Evolutionary conservation across 2,888 invertebrate genomes (phyloP).

Genomic region (Steinernema scapterisci): DNA sequence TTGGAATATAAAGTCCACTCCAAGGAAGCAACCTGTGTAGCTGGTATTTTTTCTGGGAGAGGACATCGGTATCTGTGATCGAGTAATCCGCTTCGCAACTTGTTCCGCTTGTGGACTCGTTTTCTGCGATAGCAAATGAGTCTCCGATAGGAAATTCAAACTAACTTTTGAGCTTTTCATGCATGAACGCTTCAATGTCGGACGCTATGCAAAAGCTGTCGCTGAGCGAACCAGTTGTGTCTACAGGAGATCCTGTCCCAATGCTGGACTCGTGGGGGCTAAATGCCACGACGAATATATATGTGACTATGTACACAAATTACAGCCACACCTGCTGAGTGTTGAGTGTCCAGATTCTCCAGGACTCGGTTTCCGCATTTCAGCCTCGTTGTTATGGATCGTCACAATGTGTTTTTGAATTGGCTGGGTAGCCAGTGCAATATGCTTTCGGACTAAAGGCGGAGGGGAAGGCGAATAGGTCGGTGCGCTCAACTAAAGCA

Average conservation of each 20-base stretch:
- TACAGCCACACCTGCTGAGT: slow-evolving; percentile 10
- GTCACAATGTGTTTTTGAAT: neutral
- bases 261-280: slow-evolving; percentile 44
- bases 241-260: slow-evolving; percentile 45
- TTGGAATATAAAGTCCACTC: neutral
- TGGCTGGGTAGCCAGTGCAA: neutral
- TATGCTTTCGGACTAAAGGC: slow-evolving; percentile 37
- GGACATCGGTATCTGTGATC: neutral
- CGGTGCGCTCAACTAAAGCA: slow-evolving; percentile 47
- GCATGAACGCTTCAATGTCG: slow-evolving; percentile 41
- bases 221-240: slow-evolving; percentile 55
- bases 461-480: slow-evolving; percentile 55
- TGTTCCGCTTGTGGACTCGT: neutral
- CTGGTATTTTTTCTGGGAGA: slow-evolving; percentile 46
- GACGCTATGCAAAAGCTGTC: slow-evolving; percentile 58
- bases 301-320: slow-evolving; percentile 5
- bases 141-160: neutral
- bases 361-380: neutral
- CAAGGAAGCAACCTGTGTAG: slow-evolving; percentile 44
- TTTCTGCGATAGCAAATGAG: neutral
- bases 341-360: slow-evolving; percentile 35
- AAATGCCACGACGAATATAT: slow-evolving; percentile 28
- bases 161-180: neutral
- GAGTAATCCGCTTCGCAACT: slow-evolving; percentile 3
- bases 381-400: neutral